These are phyloP conservation scores for Myripristis murdjan DNA, from an alignment of 2,797 vertebrate genomes.

Conservation along the genomic window DNA sequence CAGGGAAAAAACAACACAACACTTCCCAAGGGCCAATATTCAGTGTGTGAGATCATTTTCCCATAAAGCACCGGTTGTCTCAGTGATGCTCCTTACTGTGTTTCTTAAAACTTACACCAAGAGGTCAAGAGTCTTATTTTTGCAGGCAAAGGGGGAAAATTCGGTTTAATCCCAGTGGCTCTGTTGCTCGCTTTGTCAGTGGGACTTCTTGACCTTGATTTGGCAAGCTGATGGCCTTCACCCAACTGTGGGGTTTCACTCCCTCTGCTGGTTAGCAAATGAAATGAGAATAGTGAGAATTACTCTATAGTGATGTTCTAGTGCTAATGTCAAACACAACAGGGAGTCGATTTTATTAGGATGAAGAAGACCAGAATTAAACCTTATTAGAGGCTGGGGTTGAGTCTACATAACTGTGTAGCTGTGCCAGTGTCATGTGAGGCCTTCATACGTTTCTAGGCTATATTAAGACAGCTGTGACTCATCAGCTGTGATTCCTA, in stretches of 20 bases:
- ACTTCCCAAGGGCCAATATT: neutral
- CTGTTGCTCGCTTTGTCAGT: neutral
- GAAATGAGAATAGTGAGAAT: neutral
- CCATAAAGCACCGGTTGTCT: neutral
- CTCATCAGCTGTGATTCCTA: constrained; percentile 25
- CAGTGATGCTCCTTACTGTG: neutral
- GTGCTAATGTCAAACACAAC: neutral
- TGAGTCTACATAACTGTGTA: no score
- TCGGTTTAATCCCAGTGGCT: neutral
- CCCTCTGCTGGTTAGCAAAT: constrained; percentile 56
- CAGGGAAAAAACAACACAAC: neutral
- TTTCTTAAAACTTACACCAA: neutral
- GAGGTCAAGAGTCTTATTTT: neutral
- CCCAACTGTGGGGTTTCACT: constrained; percentile 10
- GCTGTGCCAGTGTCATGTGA: no score
- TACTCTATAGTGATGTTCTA: neutral
- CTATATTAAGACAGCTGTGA: constrained; percentile 36
- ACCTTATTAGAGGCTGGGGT: neutral
- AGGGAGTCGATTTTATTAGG: no score
- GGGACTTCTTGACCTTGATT: neutral
- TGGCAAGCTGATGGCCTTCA: neutral
- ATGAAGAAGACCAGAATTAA: no score
- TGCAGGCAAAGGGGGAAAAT: no score
- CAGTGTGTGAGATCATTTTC: neutral
- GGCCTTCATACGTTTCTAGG: constrained; percentile 4